Evolutionary conservation across 2,797 vertebrate genomes (phyloP), one percentile per base, ranked within the genome.

Genomic region (Acanthornis magna): DNA sequence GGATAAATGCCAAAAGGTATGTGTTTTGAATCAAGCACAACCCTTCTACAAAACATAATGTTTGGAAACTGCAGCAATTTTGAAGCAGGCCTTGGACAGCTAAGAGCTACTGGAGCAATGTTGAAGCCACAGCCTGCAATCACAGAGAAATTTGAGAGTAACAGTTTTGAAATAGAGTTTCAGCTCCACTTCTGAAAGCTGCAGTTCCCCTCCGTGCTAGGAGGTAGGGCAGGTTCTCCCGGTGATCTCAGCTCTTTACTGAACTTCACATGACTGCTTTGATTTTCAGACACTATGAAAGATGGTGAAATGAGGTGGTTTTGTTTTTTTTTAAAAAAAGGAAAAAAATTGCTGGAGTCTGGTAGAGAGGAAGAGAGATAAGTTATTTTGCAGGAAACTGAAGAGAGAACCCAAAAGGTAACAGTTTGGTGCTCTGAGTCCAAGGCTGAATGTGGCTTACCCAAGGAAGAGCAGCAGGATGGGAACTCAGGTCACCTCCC

Each of bases 191-290:
- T 57, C 27, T 47, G 66, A 20, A 68, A 79, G 50, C 55, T 47
- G n/a, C 1, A 1, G 23, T 7, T 25, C 16, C 20, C 0, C 0
- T 34, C 21, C 42, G 8, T 23, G 14, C 1, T 0, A 65, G 27
- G 34, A 53, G 27, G 11, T 13, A 51, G 26, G 18, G 10, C 21
- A 66, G n/a, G 6, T 60, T n/a, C 7, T 85, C 10, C n/a, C 14
- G 7, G 5, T 32, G 29, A 16, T 26, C 74, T 80, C 57, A 43
- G 53, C n/a, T 60, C 11, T 54, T 43, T 55, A 22, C 43, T 48
- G 71, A 60, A 21, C 36, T 40, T 72, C 32, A 42, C 5, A 2
- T 16, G 13, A 23, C 34, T 53, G 11, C 26, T 32, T 48, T 54
- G 48, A 22, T 45, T 43, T 53, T 34, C 32, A 67, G 53, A 32